phyloP scores from a whole-genome alignment of 2,797 vertebrate genomes.

The Pangasius macronema region DNA sequence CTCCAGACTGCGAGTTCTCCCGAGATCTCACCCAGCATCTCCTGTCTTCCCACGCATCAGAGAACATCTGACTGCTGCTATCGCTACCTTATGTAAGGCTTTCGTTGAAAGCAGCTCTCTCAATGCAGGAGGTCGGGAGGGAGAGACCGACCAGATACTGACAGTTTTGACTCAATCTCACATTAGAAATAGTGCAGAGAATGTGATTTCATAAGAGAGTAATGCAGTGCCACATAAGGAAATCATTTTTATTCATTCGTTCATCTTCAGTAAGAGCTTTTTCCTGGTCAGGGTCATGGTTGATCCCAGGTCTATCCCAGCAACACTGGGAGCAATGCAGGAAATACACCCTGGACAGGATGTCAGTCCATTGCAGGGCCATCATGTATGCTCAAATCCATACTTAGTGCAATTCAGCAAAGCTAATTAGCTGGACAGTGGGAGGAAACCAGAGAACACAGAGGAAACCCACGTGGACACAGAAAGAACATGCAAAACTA shows the following conservation, averaged over 20 bases:
- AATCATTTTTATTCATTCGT: background rate
- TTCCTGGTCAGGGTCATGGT: background rate
- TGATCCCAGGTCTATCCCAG: background rate
- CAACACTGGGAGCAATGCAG: background rate
- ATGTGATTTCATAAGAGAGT: conserved; percentile 19
- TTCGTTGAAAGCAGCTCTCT: conserved; percentile 55
- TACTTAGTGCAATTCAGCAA: background rate
- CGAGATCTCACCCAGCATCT: conserved; percentile 41
- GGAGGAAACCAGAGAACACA: background rate
- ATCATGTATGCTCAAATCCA: background rate
- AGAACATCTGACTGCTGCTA: conserved; percentile 35
- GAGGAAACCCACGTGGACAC: background rate
- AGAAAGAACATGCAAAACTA: background rate
- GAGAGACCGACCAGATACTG: conserved; percentile 12
- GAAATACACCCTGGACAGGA: background rate
- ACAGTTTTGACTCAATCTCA: conserved; percentile 38
- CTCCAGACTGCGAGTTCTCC: conserved; percentile 45
- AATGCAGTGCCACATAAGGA: background rate
- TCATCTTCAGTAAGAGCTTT: background rate
- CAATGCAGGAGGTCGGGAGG: conserved; percentile 19
- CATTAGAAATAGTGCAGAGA: conserved; percentile 28
- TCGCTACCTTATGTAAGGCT: conserved; percentile 38
- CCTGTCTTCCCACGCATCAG: conserved; percentile 37
- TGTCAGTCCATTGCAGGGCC: background rate
- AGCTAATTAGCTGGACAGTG: no score